These are phyloP conservation scores for Tinamus major DNA, from an alignment of 2,797 vertebrate species.

Conservation along the genomic window DNA sequence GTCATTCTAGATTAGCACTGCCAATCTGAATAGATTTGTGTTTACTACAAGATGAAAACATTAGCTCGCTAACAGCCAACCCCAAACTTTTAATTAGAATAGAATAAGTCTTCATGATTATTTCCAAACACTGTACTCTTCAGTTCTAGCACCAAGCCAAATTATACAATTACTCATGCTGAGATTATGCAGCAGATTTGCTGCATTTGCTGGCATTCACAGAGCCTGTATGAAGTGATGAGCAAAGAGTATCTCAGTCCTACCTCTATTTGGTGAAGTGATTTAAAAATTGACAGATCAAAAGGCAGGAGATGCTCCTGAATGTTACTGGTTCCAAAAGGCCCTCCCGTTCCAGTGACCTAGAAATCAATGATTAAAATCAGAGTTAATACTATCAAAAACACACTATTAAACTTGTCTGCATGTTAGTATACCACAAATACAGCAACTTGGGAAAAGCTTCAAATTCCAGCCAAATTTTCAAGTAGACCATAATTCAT, in stretches of 20 bases:
- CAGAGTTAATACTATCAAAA: background rate
- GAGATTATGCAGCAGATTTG: background rate
- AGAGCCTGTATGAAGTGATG: background rate
- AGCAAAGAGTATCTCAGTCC: background rate
- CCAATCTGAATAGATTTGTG: background rate
- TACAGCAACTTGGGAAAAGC: background rate
- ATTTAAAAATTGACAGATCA: constrained; percentile 95
- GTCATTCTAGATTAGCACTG: background rate
- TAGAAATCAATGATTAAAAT: constrained; percentile 61
- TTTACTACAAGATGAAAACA: background rate
- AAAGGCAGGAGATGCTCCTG: constrained; percentile 90
- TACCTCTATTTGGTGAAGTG: constrained; percentile 96
- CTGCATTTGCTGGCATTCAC: background rate
- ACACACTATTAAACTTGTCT: background rate
- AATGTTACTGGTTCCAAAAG: constrained; percentile 94
- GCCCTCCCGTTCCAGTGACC: constrained; percentile 89
- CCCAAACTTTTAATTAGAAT: background rate
- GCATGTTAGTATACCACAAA: background rate
- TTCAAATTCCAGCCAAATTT: background rate
- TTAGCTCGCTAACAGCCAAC: background rate
- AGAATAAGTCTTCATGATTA: background rate
- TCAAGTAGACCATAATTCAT: background rate
- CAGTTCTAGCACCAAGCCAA: background rate
- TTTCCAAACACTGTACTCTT: background rate
- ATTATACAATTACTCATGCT: background rate